Evolutionary conservation across 2,113 vertebrate genomes (phyloP), one percentile per base, ranked within the genome.

Genomic region (Elaphurus davidianus): DNA sequence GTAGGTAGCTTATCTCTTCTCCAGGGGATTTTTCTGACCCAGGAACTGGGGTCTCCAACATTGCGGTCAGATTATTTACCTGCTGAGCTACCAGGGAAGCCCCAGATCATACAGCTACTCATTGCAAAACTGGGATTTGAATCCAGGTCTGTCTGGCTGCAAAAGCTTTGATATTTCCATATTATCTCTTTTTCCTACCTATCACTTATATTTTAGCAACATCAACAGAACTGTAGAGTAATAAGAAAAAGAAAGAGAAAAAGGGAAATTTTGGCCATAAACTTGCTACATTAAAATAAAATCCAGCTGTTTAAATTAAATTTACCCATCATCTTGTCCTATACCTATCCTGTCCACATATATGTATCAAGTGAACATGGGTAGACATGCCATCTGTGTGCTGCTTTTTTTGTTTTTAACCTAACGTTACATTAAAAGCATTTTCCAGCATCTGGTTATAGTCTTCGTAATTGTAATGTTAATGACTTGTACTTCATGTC

Each of bases 401-500:
- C 82, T 84, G 45, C 12, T 64, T 28, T 40, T 17, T 45, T 88
- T 25, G 17, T 7, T 33, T 57, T 62, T 19, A 33, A 82, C 12
- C 33, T 25, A 74, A 64, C 60, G 40, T 79, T 55, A 67, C 15
- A 60, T 52, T 84, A 90, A 40, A 55, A 85, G 7, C 64, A 33
- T 91, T 97, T 95, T 57, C 45, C 43, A 90, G 5, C n/a, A 45
- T 52, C 78, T 91, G 50, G 30, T 33, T 82, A 62, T 28, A 12
- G 59, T 60, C 64, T 94, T 67, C 54, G 30, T 45, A 52, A 74
- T 16, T 86, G 19, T 78, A 57, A 50, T 43, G 94, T 85, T 88
- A 89, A 78, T 88, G 54, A 81, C 33, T 81, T 90, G 62, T 25
- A 9, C 60, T 97, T 97, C 59, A 28, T 85, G 93, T 95, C 82